These are phyloP conservation scores for Smutsia gigantea DNA, from an alignment of 2,797 vertebrate genomes.

Conservation along the genomic window DNA sequence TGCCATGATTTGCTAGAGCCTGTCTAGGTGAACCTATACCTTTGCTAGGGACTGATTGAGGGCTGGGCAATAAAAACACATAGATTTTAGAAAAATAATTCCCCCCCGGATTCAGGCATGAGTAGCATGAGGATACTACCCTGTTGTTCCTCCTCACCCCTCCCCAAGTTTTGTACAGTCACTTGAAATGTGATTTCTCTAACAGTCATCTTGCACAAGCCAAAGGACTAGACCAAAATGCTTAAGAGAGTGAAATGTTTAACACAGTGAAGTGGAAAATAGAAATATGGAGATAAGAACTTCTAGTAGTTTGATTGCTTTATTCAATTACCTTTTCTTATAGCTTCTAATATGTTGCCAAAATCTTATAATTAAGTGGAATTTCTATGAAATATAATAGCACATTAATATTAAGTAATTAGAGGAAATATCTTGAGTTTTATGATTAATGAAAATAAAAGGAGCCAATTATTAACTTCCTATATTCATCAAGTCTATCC, in stretches of 20 bases:
- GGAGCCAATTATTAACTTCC: not conserved
- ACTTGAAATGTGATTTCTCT: not conserved
- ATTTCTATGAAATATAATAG: not conserved
- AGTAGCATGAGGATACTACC: accelerated
- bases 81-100: not conserved
- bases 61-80: not conserved
- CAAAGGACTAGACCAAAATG: not conserved
- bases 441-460: constrained; percentile 36
- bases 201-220: not conserved
- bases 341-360: not conserved
- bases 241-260: not conserved
- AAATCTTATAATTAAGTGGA: not conserved
- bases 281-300: not conserved
- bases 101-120: not conserved
- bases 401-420: not conserved
- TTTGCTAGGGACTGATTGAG: not conserved
- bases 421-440: not conserved
- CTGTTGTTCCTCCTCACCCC: not conserved
- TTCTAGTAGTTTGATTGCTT: not conserved
- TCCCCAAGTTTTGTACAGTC: not conserved
- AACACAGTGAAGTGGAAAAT: not conserved
- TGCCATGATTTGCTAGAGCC: not conserved
- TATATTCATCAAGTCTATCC: not conserved
- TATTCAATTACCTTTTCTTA: not conserved
- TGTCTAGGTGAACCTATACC: not conserved